Conservation (phyloP, 2,888 invertebrate genomes). For the Synanthedon vespiformis region DNA sequence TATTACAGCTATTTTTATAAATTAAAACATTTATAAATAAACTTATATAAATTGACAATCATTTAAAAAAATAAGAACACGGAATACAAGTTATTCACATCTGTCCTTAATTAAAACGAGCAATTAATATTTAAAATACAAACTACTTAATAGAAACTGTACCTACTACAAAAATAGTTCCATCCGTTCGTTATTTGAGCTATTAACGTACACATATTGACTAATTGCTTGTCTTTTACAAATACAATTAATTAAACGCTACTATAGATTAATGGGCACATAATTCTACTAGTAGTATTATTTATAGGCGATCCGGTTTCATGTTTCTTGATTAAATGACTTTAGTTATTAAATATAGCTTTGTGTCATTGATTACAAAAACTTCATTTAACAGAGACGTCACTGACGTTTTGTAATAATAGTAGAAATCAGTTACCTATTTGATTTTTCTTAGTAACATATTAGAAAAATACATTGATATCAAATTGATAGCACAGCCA, state of each 20-base stretch:
- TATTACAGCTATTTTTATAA: no score
- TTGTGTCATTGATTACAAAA: not conserved
- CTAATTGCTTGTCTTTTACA: slow-evolving; percentile 14
- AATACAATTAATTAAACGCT: slow-evolving; percentile 21
- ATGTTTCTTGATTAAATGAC: not conserved
- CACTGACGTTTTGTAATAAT: no score
- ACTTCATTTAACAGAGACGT: no score
- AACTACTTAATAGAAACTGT: not conserved
- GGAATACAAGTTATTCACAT: slow-evolving; percentile 3
- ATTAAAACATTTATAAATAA: no score
- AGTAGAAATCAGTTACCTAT: no score
- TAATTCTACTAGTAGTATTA: not conserved
- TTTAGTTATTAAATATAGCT: not conserved
- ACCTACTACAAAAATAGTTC: not conserved
- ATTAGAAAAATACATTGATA: no score
- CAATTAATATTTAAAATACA: not conserved
- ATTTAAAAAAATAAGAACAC: no score
- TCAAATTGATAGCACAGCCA: no score
- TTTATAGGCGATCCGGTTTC: not conserved
- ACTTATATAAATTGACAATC: no score
- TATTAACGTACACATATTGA: not conserved
- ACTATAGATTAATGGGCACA: slow-evolving; percentile 10
- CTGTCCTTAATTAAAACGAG: slow-evolving; percentile 11
- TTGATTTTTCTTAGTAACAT: no score
- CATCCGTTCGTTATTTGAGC: not conserved